Evolutionary conservation across 2,797 vertebrate species (phyloP).

Genomic region (Aplochiton taeniatus): DNA sequence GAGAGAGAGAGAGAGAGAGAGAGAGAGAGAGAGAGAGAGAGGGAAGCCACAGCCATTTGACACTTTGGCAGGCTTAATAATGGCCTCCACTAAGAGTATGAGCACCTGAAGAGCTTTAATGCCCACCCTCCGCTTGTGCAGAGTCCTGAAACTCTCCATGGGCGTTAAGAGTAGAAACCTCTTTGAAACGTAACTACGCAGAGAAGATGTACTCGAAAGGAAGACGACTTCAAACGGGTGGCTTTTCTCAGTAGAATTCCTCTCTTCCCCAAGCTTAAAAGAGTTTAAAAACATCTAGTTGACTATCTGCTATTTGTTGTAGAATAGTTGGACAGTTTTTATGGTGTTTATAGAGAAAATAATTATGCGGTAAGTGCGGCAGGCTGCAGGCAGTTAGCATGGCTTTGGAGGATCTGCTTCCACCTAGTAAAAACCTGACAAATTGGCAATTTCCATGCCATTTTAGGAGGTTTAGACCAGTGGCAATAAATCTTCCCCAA

Average conservation of each 20-base stretch:
- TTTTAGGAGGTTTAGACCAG: conserved; percentile 46
- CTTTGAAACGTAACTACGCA: no score
- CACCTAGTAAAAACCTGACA: conserved; percentile 26
- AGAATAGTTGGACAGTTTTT: no score
- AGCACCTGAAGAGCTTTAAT: conserved; percentile 18
- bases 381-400: not conserved
- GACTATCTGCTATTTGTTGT: no score
- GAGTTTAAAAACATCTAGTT: no score
- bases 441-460: conserved; percentile 45
- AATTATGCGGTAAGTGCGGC: not conserved
- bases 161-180: not conserved
- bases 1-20: no score
- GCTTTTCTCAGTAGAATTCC: no score
- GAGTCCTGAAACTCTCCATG: conserved; percentile 5
- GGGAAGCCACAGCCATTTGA: no score
- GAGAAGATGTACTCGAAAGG: no score
- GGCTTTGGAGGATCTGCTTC: conserved; percentile 5
- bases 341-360: no score
- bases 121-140: conserved; percentile 25
- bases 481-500: conserved; percentile 48
- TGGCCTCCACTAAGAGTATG: conserved; percentile 31
- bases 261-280: no score
- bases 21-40: no score
- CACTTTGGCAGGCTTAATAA: conserved; percentile 32
- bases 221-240: no score